Evolutionary conservation across 2,113 vertebrate genomes (phyloP), one percentile per base, ranked within the genome.

Genomic region (Spilogale gracilis): DNA sequence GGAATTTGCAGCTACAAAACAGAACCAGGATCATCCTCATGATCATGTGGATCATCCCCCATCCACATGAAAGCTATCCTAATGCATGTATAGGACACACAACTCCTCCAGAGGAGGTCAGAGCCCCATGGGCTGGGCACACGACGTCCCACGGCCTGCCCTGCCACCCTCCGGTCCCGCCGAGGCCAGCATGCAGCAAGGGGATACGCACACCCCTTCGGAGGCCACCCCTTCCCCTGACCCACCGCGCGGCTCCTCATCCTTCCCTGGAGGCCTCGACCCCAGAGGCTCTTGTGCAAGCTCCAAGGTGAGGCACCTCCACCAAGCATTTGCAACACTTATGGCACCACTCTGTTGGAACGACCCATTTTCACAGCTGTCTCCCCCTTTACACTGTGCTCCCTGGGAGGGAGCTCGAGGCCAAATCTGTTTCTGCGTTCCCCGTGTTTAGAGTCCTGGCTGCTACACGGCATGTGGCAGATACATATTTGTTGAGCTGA

Each of bases 21-120:
- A 18, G 48, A 9, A 9, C 12, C 7, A 16, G 23, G 43, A 3
- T 2, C 16, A 1, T 0, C 13, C 18, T 11, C 18, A 27, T 38
- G 38, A 38, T 38, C 38, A 38, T 38, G 38, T 38, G 38, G 38
- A 38, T 38, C 38, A 38, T 38, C 38, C 38, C 38, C 38, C 38
- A 38, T 38, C 38, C 50, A 71, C 50, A 38, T 0, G 14, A 14
- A 20, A 50, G 79, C 14, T 30, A 52, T 9, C 38, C 5, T 9
- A 25, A n/a, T 17, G 6, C 30, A 5, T 1, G 9, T 48, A 9
- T 4, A 2, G 2, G 14, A 25, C 82, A 48, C 6, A 3, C 27
- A 17, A 27, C 14, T 20, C 54, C n/a, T 10, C 11, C 60, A 1
- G 18, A 0, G 6, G 4, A 1, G 30, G 3, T 25, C 45, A 8